Conservation (phyloP, 92 coral and sea anemone species). For the Anthopleura xanthogrammica region DNA sequence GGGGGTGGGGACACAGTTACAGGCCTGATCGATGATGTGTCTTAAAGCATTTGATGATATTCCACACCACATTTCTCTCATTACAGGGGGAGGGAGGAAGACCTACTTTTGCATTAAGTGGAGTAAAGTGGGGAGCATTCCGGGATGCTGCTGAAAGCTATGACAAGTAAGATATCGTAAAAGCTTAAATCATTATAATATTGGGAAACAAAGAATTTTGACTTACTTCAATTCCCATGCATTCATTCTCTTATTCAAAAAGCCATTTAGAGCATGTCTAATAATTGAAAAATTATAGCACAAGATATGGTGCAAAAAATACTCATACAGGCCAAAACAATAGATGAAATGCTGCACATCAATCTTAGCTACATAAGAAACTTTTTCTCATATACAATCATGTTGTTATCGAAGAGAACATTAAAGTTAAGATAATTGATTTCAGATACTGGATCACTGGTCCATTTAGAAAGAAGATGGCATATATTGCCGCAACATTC, state of each 20-base stretch:
- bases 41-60: not conserved
- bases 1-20: not conserved
- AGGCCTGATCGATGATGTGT: not conserved
- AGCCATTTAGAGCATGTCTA: too few relatives aligned
- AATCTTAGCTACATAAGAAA: too few relatives aligned
- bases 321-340: too few relatives aligned
- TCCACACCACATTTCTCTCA: not conserved
- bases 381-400: too few relatives aligned
- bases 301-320: too few relatives aligned
- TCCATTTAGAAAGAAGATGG: conserved; percentile 78
- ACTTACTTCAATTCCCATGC: too few relatives aligned
- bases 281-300: too few relatives aligned
- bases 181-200: not conserved
- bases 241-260: too few relatives aligned
- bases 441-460: conserved; percentile 88
- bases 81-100: conserved; percentile 77
- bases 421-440: not conserved
- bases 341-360: too few relatives aligned
- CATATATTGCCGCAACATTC: conserved; percentile 68
- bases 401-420: too few relatives aligned
- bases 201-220: too few relatives aligned
- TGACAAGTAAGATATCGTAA: conserved; percentile 55
- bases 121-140: conserved; percentile 92
- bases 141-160: conserved; percentile 87
- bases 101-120: conserved; percentile 82